Evolutionary conservation across 2,797 vertebrate species (phyloP), one percentile per base, ranked within the genome.

Genomic region (Simalia tracyae): DNA sequence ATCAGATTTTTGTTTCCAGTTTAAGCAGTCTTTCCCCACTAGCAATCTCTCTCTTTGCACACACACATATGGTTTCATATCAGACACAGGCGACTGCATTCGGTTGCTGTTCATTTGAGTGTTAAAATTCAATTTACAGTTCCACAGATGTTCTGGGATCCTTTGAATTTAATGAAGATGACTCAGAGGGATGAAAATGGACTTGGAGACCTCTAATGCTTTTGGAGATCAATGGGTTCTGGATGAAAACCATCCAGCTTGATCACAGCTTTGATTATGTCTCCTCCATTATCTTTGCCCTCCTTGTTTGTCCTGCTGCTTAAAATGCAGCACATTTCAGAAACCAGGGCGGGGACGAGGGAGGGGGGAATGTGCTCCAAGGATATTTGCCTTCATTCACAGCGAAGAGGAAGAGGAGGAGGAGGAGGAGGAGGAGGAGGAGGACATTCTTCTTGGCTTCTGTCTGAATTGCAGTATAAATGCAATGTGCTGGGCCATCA

Each of bases 111-210:
- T 96, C 94, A 91, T 92, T 92, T 95, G 94, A 95, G 95, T 95
- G 95, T 94, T 95, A 96, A 96, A 96, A 96, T 96, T 95, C 95
- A 96, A 95, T 93, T 94, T 94, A 88, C 94, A 95, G 95, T 94
- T 91, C 86, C 94, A 94, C 95, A 95, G 95, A 96, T 94, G 91
- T 96, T 95, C 94, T 72, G 90, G 94, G 94, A 94, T 93, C 93
- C 95, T 95, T 96, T 94, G 95, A 95, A 95, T 96, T 96, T 95
- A 96, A 96, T 96, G 95, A 97, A 95, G 95, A 92, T 95, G 96
- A 97, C 88, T 97, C 97, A 97, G 42, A 54, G 88, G 93, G 60
- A 93, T 92, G 88, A 94, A 42, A 95, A 94, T 95, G 96, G 95
- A 93, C 93, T 95, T 92, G 90, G 84, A 95, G 93, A 91, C 91